A percentile compares a stretch with the other conserved stretches of the same genome.
Evolutionary conservation across 2,797 vertebrate genomes (phyloP).

Genomic region (Chloroceryle amazona): DNA sequence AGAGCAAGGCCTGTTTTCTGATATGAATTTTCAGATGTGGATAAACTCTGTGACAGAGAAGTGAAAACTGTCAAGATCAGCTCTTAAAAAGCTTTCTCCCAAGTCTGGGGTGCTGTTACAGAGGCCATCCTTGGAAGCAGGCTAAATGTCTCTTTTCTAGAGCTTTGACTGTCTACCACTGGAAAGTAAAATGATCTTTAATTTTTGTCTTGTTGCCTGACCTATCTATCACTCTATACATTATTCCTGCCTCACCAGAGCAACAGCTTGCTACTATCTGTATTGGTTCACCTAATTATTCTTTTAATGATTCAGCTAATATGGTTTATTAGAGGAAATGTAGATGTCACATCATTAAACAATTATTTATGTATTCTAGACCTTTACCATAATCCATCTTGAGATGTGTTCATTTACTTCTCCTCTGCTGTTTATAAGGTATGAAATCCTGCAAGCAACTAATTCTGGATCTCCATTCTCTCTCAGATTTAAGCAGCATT

Average conservation of each 20-base stretch:
- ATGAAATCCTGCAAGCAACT: slow-evolving; percentile 51
- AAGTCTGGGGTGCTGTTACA: background rate
- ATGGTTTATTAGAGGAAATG: slow-evolving; percentile 9
- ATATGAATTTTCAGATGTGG: background rate
- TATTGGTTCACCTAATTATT: slow-evolving; percentile 37
- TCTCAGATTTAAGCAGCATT: slow-evolving; percentile 56
- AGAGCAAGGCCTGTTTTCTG: background rate
- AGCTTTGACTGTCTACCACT: background rate
- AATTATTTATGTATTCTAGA: slow-evolving; percentile 54
- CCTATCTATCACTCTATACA: background rate
- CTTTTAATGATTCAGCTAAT: slow-evolving; percentile 9
- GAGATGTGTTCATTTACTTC: slow-evolving; percentile 52
- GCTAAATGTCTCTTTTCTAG: background rate
- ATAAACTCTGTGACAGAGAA: background rate
- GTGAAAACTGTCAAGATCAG: background rate
- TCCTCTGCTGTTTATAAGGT: slow-evolving; percentile 45
- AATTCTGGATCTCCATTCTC: slow-evolving; percentile 11
- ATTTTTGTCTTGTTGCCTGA: background rate
- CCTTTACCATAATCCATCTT: slow-evolving; percentile 24
- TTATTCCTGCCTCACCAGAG: background rate
- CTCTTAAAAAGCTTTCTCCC: background rate
- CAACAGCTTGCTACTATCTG: background rate
- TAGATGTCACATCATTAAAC: slow-evolving; percentile 10
- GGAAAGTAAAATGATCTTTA: background rate
- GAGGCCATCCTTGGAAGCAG: background rate